phyloP scores from a whole-genome alignment of 2,888 invertebrate genomes.

The Chromoteleia sp. region DNA sequence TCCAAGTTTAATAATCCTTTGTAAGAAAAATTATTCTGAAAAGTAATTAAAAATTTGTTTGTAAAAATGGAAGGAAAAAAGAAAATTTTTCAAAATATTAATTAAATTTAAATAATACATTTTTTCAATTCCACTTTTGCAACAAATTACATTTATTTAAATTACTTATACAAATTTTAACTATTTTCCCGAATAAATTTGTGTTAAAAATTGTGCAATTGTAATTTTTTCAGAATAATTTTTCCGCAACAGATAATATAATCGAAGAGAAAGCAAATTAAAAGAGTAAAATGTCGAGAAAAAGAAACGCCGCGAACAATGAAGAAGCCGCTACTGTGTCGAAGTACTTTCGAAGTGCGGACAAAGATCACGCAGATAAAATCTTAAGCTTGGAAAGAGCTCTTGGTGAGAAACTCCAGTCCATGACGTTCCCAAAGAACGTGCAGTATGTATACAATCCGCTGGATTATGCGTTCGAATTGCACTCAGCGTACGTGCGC shows the following conservation, averaged over 20 bases:
- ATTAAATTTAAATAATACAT: background rate
- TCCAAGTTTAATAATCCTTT: background rate
- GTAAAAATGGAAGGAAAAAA: background rate
- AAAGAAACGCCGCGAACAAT: background rate
- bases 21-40: constrained; percentile 31
- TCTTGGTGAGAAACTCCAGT: constrained; percentile 72
- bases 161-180: too few relatives aligned
- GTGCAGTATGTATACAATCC: constrained; percentile 93
- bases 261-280: background rate
- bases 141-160: too few relatives aligned
- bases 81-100: background rate
- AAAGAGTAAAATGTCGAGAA: constrained; percentile 20
- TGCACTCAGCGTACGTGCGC: constrained; percentile 91
- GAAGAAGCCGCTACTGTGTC: constrained; percentile 3
- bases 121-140: too few relatives aligned
- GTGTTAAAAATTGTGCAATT: too few relatives aligned
- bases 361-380: constrained; percentile 69
- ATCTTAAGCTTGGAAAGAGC: constrained; percentile 76
- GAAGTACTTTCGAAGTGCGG: too few relatives aligned
- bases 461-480: constrained; percentile 91
- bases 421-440: constrained; percentile 79
- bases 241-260: background rate
- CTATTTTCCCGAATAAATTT: too few relatives aligned
- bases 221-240: constrained; percentile 37
- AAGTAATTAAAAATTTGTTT: background rate